A percentile compares a stretch with the other conserved stretches of the same genome.
Conservation (phyloP, 1,140 invertebrate genomes). For the Orussus abietinus region DNA sequence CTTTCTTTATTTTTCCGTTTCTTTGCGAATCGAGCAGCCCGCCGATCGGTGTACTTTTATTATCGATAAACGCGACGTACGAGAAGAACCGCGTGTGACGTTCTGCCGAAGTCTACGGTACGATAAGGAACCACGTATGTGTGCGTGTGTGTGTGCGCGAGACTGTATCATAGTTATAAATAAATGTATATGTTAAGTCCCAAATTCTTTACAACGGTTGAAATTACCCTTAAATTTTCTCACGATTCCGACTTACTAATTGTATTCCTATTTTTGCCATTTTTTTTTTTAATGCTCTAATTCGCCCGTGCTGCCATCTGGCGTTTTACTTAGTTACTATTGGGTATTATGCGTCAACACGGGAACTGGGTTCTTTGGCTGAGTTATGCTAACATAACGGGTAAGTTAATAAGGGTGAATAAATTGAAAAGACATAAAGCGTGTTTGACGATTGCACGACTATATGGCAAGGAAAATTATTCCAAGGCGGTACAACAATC, state of each 20-base stretch:
- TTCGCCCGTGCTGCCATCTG: neutral
- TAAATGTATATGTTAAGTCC: slow-evolving; percentile 48
- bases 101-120: too few relatives aligned
- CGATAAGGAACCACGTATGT: slow-evolving; percentile 38
- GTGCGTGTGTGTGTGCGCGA: too few relatives aligned
- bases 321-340: slow-evolving; percentile 2
- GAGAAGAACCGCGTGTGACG: too few relatives aligned
- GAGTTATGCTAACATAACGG: neutral
- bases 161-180: slow-evolving; percentile 50
- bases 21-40: slow-evolving; percentile 33
- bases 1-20: slow-evolving; percentile 6
- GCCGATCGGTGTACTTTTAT: slow-evolving; percentile 29
- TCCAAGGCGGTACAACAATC: too few relatives aligned
- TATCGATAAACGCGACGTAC: too few relatives aligned
- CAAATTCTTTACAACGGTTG: slow-evolving; percentile 9
- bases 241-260: neutral
- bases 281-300: neutral
- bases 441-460: too few relatives aligned
- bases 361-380: neutral
- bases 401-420: too few relatives aligned
- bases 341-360: neutral
- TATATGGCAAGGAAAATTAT: too few relatives aligned
- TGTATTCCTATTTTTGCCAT: neutral
- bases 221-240: neutral
- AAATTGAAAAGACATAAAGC: too few relatives aligned